These are phyloP conservation scores for Fopius arisanus DNA, from an alignment of 1,140 invertebrate genomes.

Conservation along the genomic window DNA sequence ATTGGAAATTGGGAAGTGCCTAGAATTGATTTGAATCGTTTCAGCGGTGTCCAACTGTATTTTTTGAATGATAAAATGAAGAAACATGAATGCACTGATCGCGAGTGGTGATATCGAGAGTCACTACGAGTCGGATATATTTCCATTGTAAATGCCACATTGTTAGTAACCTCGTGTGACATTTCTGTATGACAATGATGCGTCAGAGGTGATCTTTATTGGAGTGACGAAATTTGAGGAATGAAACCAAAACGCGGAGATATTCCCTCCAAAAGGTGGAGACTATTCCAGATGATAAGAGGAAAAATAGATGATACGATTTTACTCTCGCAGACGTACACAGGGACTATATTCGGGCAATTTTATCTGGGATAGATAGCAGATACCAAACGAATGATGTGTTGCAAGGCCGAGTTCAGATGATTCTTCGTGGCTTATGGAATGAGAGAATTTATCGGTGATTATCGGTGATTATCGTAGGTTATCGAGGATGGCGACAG, in stretches of 20 bases:
- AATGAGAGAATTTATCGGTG: not conserved
- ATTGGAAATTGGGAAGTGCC: no score
- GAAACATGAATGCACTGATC: not conserved
- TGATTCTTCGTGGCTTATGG: not conserved
- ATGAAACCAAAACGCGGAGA: not conserved
- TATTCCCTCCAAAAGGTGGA: no score
- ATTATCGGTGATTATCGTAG: not conserved
- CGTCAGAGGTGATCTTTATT: not conserved
- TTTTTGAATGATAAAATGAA: not conserved
- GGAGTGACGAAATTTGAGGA: not conserved
- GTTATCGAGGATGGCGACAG: no score
- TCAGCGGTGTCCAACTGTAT: not conserved
- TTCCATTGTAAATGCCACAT: constrained; percentile 51
- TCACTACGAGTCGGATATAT: constrained; percentile 15
- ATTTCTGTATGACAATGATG: constrained; percentile 25
- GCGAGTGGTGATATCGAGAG: not conserved
- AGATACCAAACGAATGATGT: not conserved
- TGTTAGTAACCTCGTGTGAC: constrained; percentile 50
- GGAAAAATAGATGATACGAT: no score
- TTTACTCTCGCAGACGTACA: no score
- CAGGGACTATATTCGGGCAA: no score
- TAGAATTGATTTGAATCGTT: no score
- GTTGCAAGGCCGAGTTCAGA: not conserved
- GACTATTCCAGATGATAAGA: no score
- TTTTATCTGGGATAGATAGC: not conserved